Evolutionary conservation across 2,888 invertebrate genomes (phyloP).

Genomic region (Acanthopleura granulata): DNA sequence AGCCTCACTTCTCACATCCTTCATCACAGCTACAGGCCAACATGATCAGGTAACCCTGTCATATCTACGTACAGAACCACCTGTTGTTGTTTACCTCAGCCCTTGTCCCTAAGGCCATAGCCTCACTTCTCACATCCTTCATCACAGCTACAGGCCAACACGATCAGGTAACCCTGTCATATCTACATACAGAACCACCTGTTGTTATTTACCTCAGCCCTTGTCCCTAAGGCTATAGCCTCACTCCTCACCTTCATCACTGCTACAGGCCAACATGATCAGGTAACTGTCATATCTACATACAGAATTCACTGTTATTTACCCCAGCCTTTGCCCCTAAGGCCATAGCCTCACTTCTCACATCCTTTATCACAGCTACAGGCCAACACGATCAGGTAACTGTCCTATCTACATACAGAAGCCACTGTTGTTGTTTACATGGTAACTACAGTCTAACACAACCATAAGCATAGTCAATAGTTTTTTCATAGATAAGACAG

Average conservation of each 20-base stretch:
- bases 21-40: slow-evolving; percentile 43
- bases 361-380: slow-evolving; percentile 52
- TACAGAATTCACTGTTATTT: slow-evolving; percentile 56
- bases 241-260: slow-evolving; percentile 19
- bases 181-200: no score
- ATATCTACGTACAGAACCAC: slow-evolving; percentile 49
- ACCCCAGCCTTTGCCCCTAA: slow-evolving; percentile 60
- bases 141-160: slow-evolving; percentile 39
- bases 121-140: slow-evolving; percentile 59
- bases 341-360: slow-evolving; percentile 57
- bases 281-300: slow-evolving; percentile 27
- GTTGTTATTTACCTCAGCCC: no score
- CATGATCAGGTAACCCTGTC: slow-evolving; percentile 26
- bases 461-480: no score
- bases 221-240: no score
- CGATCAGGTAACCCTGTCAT: slow-evolving; percentile 25
- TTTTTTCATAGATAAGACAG: no score
- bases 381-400: slow-evolving; percentile 31
- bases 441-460: no score
- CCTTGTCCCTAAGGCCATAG: slow-evolving; percentile 55
- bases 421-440: no score
- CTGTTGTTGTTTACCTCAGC: slow-evolving; percentile 61
- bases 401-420: background rate
- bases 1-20: slow-evolving; percentile 58
- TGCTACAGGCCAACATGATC: slow-evolving; percentile 24